phyloP scores from a whole-genome alignment of 2,888 invertebrate species.

The Cheilosia grossa region DNA sequence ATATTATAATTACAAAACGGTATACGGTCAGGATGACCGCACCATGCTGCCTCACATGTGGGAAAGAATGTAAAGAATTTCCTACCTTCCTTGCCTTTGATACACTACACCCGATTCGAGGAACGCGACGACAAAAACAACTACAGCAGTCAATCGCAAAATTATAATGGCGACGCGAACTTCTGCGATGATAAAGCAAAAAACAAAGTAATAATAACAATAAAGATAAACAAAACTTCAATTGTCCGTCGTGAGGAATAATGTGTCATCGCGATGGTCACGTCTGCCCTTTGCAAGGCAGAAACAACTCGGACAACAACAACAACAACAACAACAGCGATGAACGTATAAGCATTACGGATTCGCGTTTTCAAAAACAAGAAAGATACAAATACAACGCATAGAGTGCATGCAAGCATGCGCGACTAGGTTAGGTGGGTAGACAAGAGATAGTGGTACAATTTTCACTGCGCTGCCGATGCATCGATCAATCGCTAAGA shows the following conservation, averaged over 20 bases:
- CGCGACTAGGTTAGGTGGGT: conserved; percentile 60
- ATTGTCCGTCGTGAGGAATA: conserved; percentile 67
- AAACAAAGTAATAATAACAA: conserved; percentile 52
- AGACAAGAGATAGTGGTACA: conserved; percentile 45
- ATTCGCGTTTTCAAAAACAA: conserved; percentile 18
- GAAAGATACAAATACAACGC: conserved; percentile 27
- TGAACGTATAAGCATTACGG: conserved; percentile 42
- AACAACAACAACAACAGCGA: conserved; percentile 23
- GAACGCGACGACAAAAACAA: conserved; percentile 26
- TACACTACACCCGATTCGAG: conserved; percentile 58
- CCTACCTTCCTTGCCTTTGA: conserved; percentile 8
- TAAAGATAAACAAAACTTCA: conserved; percentile 69
- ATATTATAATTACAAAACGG: conserved; percentile 33
- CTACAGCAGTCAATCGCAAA: conserved; percentile 19
- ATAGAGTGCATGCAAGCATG: conserved; percentile 57
- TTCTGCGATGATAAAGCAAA: conserved; percentile 16
- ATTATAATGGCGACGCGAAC: conserved; percentile 43
- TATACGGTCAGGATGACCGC: conserved; percentile 9
- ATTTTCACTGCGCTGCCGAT: conserved; percentile 58
- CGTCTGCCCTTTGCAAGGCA: conserved; percentile 56
- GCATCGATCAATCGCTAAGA: conserved; percentile 68
- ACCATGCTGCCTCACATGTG: conserved; percentile 8
- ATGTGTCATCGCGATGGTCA: conserved; percentile 74
- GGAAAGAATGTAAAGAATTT: conserved; percentile 65
- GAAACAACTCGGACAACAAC: conserved; percentile 35